Conservation (phyloP, 2,113 vertebrate species). For the Cavia porcellus region DNA sequence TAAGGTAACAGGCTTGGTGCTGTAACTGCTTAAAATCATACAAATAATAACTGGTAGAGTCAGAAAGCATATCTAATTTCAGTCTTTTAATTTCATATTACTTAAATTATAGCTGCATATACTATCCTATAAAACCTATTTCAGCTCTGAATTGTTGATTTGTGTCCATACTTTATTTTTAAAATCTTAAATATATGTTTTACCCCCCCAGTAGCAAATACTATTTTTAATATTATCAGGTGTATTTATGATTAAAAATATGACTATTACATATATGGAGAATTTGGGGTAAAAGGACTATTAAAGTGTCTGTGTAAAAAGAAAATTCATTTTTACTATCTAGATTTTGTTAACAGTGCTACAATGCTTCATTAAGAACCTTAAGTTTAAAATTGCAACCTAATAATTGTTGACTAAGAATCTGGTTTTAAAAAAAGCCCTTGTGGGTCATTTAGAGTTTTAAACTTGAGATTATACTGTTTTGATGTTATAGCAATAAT, state of each 20-base stretch:
- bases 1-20: background rate
- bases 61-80: slow-evolving; percentile 1
- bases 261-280: background rate
- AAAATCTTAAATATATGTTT: background rate
- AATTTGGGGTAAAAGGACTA: background rate
- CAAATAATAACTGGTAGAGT: background rate
- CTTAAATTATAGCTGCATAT: background rate
- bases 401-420: background rate
- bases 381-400: background rate
- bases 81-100: slow-evolving; percentile 1
- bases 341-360: background rate
- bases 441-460: background rate
- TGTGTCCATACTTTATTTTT: background rate
- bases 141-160: slow-evolving; percentile 21
- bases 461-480: background rate
- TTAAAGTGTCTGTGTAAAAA: background rate
- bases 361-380: background rate
- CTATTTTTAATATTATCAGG: background rate
- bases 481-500: background rate
- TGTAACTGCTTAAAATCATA: background rate
- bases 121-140: background rate
- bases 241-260: background rate
- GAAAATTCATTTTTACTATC: background rate
- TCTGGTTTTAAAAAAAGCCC: background rate
- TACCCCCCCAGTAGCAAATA: background rate